phyloP scores from a whole-genome alignment of 2,888 invertebrate species.

The Pristionchus entomophagus region DNA sequence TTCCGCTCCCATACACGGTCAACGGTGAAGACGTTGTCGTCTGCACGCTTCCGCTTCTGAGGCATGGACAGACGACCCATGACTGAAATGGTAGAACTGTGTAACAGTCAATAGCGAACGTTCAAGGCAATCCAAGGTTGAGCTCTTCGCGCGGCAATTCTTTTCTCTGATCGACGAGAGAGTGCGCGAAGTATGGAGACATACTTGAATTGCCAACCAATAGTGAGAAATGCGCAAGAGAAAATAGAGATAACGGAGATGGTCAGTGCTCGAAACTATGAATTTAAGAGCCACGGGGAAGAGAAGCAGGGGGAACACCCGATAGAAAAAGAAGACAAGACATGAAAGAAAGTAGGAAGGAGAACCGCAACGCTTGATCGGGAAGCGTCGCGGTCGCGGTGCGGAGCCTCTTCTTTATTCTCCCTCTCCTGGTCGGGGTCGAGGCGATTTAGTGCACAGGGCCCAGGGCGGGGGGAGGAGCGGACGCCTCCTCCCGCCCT shows the following conservation, averaged over 20 bases:
- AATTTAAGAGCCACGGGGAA: background rate
- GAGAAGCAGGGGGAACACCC: conserved; percentile 11
- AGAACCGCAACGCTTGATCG: conserved; percentile 23
- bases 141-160: background rate
- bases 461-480: conserved; percentile 6
- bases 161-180: background rate
- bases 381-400: conserved; percentile 19
- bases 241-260: background rate
- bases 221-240: background rate
- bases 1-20: conserved; percentile 29
- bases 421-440: conserved; percentile 34
- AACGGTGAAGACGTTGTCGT: background rate
- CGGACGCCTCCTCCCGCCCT: background rate
- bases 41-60: background rate
- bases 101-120: no score
- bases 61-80: conserved; percentile 17
- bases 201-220: no score
- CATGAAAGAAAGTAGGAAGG: conserved; percentile 8
- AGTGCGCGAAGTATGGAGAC: background rate
- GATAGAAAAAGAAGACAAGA: conserved; percentile 8
- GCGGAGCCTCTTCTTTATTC: conserved; percentile 15
- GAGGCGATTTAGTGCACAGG: conserved; percentile 37
- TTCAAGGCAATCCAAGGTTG: background rate
- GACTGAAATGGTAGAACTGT: background rate
- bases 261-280: background rate